Evolutionary conservation across 2,113 vertebrate genomes (phyloP), one percentile per base, ranked within the genome.

Genomic region (Neodon shergylaensis): DNA sequence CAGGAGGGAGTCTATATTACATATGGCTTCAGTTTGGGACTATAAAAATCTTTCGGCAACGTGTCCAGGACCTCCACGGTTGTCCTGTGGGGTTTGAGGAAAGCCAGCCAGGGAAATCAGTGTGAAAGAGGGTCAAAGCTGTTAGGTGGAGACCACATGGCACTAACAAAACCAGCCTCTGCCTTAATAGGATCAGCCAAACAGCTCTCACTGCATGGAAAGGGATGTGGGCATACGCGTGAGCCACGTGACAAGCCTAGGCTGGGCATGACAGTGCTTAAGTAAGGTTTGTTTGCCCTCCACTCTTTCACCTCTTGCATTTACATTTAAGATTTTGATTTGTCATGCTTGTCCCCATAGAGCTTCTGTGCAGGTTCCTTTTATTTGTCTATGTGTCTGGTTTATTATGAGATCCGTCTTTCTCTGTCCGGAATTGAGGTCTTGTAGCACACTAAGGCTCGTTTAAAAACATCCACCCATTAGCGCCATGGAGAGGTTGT

Each of bases 231-330:
- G 33, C 33, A 42, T 73, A 70, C 91, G 52, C 0, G 17, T 13
- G 39, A 88, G 49, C 84, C 42, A 68, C 14, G 22, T 93, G 89
- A 90, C 70, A 85, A 88, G 72, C 47, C 17, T 19, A 17, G 17
- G 54, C 76, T n/a, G 16, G 11, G 2, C 81, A 44, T 81, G 77
- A 85, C 3, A 68, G 22, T 19, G 19, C 86, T 74, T 84, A 63
- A 49, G 47, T 92, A 92, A 77, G 58, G 5, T 90, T 92, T 85
- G 42, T 58, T 95, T 94, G 91, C 66, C 66, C 74, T 95, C 47
- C 24, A 52, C 88, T 90, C 87, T 63, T 58, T 39, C 19, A 5
- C n/a, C 52, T 82, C 1, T 65, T 73, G 14, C 81, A 63, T 95
- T 94, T 90, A 76, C 1, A 0, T 58, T 93, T 85, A 52, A 10